These are phyloP conservation scores for Progne subis DNA, from an alignment of 2,113 vertebrate genomes.

Conservation along the genomic window DNA sequence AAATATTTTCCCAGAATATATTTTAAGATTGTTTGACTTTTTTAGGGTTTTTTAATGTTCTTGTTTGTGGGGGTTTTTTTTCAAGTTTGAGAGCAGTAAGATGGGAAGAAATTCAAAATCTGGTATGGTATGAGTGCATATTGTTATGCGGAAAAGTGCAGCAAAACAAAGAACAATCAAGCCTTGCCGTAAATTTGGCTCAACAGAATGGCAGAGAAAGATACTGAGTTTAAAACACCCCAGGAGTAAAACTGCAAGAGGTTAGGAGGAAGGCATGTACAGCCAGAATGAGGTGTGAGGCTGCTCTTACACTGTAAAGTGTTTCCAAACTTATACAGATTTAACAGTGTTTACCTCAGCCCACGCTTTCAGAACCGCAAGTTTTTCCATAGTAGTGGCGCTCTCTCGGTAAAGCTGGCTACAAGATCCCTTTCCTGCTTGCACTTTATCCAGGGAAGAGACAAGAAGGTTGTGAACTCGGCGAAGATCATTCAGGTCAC, in stretches of 20 bases:
- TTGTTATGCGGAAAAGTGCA: neutral
- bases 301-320: neutral
- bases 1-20: neutral
- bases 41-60: neutral
- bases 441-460: constrained; percentile 96
- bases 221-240: neutral
- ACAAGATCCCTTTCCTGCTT: constrained; percentile 91
- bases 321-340: neutral
- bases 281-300: neutral
- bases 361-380: constrained; percentile 96
- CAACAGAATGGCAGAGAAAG: neutral
- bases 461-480: constrained; percentile 96
- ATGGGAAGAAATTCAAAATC: neutral
- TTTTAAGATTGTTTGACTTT: neutral
- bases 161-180: neutral
- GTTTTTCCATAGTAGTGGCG: constrained; percentile 96
- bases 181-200: neutral
- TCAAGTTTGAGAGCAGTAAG: neutral
- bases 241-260: neutral
- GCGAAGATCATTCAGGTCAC: constrained; percentile 95
- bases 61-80: neutral
- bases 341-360: constrained; percentile 84
- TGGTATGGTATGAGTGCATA: neutral
- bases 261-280: neutral
- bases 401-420: constrained; percentile 97